Evolutionary conservation across 30 jellyfish, hydroid and myxozoan species (phyloP), one percentile per base, ranked within the genome.

Genomic region (Cassiopea andromeda): DNA sequence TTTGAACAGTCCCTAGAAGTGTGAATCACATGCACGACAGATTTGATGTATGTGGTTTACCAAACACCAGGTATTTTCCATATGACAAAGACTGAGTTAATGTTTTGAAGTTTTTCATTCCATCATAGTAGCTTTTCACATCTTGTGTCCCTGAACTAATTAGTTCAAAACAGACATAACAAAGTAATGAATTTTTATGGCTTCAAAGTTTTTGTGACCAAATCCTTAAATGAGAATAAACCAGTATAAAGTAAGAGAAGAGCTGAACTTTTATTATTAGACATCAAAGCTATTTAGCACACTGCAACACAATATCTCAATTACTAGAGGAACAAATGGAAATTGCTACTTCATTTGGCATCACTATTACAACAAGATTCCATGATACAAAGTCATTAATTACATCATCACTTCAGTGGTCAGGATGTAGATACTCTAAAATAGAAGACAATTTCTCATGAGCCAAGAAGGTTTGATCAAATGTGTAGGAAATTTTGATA

Each of bases 361-460:
- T 5, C 73, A 64, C 73, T 17, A 64, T 17, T 13, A 16, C 2
- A 5, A 64, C 8, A 64, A 2, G 6, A 64, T 64, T 7, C 27
- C 19, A 64, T 58, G 68, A 58, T 58, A 38, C 2, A 77, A 77
- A 60, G 73, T 48, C 73, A 12, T 17, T 77, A 64, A 1, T 77
- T 44, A 1, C 27, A 48, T n/a, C 46, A n/a, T 70, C 54, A 7
- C 27, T 15, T 72, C 54, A 81, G 54, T 81, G 89, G 2, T n/a
- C 89, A 27, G 89, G 89, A 71, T 81, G 89, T 7, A 81, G 74
- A 14, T 60, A 81, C 47, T 81, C 89, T 81, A 19, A 7, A 61
- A 80, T 10, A 38, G 46, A 77, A 77, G 38, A 27, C 38, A 27
- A 27, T 27, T 27, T 27, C 38, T 27, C 38, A 27, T 27, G 0